Evolutionary conservation across 2,113 vertebrate genomes (phyloP).

Genomic region (Daphoenositta chrysoptera): DNA sequence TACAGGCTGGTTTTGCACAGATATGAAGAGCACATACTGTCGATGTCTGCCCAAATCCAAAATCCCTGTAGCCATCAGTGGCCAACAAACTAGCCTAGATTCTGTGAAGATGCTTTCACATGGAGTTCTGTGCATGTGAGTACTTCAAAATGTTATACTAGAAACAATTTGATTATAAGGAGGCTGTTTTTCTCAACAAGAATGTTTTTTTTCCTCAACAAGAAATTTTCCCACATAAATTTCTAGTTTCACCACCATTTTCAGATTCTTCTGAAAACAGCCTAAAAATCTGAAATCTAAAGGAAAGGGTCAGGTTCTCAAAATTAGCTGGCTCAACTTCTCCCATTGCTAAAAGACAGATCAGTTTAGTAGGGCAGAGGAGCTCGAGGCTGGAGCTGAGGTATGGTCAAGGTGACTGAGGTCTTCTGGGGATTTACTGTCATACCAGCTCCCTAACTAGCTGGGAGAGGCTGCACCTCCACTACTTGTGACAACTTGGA

Average conservation of each 20-base stretch:
- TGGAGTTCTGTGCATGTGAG: background rate
- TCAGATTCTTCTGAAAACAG: background rate
- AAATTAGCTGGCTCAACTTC: background rate
- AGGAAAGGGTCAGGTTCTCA: background rate
- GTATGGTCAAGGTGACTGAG: accelerated
- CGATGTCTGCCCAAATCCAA: background rate
- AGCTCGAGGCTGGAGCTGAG: background rate
- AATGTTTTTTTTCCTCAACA: background rate
- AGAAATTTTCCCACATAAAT: background rate
- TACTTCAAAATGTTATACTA: background rate
- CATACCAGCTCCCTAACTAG: background rate
- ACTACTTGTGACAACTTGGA: too few species aligned
- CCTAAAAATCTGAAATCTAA: background rate
- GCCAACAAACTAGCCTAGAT: background rate
- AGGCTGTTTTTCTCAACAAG: background rate
- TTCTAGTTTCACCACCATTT: background rate
- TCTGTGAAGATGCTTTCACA: background rate
- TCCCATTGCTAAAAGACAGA: background rate
- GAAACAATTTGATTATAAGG: background rate
- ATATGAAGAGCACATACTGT: background rate
- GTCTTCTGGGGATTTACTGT: background rate
- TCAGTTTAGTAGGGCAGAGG: background rate
- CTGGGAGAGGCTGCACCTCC: background rate
- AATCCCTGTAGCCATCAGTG: background rate
- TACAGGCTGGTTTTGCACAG: background rate